Evolutionary conservation across 2,888 invertebrate species (phyloP), one percentile per base, ranked within the genome.

Genomic region (Strigamia maritima): DNA sequence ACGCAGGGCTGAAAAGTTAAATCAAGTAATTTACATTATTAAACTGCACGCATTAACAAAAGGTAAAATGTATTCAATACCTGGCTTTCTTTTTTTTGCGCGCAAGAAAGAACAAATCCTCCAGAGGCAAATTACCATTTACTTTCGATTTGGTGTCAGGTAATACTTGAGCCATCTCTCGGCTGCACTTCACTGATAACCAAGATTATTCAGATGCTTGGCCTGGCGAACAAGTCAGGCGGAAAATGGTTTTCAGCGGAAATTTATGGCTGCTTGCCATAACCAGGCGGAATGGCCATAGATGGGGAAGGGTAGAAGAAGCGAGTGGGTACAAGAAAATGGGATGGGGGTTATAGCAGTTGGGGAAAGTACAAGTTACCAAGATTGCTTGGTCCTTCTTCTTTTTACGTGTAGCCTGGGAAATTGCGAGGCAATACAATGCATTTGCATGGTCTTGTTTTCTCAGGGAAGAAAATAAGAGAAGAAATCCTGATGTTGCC

Each of bases 221-320:
- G 74, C 74, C 74, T 49, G 35, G 74, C 74, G 74, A 35, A 28
- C 74, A 74, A 74, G 74, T 74, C 74, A 74, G n/a, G 74, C 74
- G 35, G 35, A 74, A 74, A 31, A 74, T 35, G 74, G 49, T 49
- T 49, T 49, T 49, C n/a, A 28, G 28, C 74, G n/a, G 28, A 74
- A 74, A 74, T 74, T 74, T 74, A 74, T 35, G 74, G 74, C 74
- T 35, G 28, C 74, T 35, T 74, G 74, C 74, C 74, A 74, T 35
- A 35, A 74, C 74, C 74, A 74, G 74, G 49, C 49, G n/a, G 49
- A 49, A 49, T 49, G 19, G 49, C 49, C 49, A 49, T n/a, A 49
- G 49, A 49, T 49, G 49, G 49, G 3, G 49, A 49, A 49, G 49
- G 16, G 49, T 49, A 49, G 49, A 49, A 49, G 19, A 49, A 49